Conservation (phyloP, 2,888 invertebrate species). For the Drosophila demipolita region DNA sequence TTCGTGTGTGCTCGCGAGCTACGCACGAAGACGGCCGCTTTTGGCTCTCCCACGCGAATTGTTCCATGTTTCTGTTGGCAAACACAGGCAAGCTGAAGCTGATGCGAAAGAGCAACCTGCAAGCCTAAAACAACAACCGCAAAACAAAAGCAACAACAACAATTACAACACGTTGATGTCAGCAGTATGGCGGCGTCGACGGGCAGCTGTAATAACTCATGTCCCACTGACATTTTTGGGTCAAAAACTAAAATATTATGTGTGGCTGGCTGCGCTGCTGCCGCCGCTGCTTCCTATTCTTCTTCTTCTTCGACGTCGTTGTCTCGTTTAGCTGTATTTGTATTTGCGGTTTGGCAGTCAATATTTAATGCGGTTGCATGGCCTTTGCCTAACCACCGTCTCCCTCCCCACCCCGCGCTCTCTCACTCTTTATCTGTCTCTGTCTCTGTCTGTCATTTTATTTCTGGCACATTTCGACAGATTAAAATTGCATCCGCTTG, state of each 20-base stretch:
- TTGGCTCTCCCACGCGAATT: constrained; percentile 25
- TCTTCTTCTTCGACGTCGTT: constrained; percentile 18
- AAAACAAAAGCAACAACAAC: constrained; percentile 55
- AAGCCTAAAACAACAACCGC: constrained; percentile 71
- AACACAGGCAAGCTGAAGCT: constrained; percentile 65
- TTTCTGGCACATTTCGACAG: constrained; percentile 65
- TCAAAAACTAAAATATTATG: constrained; percentile 80
- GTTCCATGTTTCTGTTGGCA: constrained; percentile 52
- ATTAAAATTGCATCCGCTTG: constrained; percentile 80
- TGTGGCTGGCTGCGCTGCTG: constrained; percentile 25
- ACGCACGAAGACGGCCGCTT: constrained; percentile 51
- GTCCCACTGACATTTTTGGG: constrained; percentile 81
- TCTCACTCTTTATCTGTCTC: constrained; percentile 15
- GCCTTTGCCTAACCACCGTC: constrained; percentile 5
- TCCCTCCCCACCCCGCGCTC: background rate
- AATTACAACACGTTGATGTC: constrained; percentile 48
- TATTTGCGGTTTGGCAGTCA: constrained; percentile 74
- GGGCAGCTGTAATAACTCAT: constrained; percentile 77
- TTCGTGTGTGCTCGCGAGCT: constrained; percentile 45
- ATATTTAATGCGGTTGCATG: constrained; percentile 63
- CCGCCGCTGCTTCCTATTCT: constrained; percentile 13
- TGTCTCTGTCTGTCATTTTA: constrained; percentile 1
- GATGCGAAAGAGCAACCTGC: constrained; percentile 73
- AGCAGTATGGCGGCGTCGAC: constrained; percentile 51
- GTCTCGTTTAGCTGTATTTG: constrained; percentile 48